Evolutionary conservation across 2,888 invertebrate species (phyloP).

Genomic region (Cataglyphis livida): DNA sequence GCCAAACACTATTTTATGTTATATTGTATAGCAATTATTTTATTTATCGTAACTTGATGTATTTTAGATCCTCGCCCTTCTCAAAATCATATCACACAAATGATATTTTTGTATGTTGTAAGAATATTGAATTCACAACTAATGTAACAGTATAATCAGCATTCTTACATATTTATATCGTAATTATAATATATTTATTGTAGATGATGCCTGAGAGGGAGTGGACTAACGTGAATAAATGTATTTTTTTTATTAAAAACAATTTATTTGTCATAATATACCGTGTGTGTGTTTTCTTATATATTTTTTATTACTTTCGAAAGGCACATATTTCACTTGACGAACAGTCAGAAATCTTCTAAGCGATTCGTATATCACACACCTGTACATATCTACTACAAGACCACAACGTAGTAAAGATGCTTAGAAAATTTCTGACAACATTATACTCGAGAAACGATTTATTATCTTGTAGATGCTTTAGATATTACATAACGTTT

Average conservation of each 20-base stretch:
- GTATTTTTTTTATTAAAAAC: constrained; percentile 82
- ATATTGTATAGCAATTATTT: constrained; percentile 22
- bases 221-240: constrained; percentile 7
- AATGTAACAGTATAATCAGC: constrained; percentile 20
- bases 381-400: constrained; percentile 44
- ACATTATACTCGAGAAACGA: constrained; percentile 26
- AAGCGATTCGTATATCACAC: constrained; percentile 40
- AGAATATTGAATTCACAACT: constrained; percentile 26
- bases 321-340: constrained; percentile 84
- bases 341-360: constrained; percentile 60
- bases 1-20: not conserved
- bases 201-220: constrained; percentile 3
- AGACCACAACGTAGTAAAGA: constrained; percentile 50
- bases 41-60: constrained; percentile 22
- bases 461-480: constrained; percentile 65
- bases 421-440: constrained; percentile 61
- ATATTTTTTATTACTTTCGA: constrained; percentile 83
- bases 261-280: constrained; percentile 83
- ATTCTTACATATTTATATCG: constrained; percentile 15
- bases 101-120: constrained; percentile 34
- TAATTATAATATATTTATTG: constrained; percentile 34
- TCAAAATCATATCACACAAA: not conserved
- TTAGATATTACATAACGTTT: constrained; percentile 56
- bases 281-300: constrained; percentile 81
- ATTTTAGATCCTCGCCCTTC: not conserved